A percentile compares a stretch with the other conserved stretches of the same genome.
Evolutionary conservation across 2,888 invertebrate species (phyloP).

Genomic region (Rutpela maculata): DNA sequence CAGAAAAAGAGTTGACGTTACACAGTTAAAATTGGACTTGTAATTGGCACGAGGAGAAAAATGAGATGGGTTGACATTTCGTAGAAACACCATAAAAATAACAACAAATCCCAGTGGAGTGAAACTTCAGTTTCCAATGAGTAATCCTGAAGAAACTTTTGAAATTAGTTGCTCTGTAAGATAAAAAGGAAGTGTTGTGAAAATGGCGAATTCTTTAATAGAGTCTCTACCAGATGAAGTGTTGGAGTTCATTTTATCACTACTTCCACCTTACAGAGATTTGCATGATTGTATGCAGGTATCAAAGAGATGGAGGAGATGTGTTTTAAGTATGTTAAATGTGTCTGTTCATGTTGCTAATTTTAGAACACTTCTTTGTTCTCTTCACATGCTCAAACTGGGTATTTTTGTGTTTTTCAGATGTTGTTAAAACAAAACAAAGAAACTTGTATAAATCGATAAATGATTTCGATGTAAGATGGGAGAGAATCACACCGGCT

Average conservation of each 20-base stretch:
- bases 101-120: slow-evolving; percentile 43
- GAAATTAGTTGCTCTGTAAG: slow-evolving; percentile 13
- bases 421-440: slow-evolving; percentile 85
- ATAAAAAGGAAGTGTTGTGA: slow-evolving; percentile 18
- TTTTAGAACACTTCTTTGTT: slow-evolving; percentile 54
- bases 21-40: background rate
- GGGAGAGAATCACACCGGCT: slow-evolving; percentile 80
- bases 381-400: background rate
- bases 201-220: slow-evolving; percentile 66
- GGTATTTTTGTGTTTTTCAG: slow-evolving; percentile 73
- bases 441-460: slow-evolving; percentile 86
- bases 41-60: background rate
- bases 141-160: slow-evolving; percentile 28
- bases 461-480: slow-evolving; percentile 84
- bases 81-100: slow-evolving; percentile 33
- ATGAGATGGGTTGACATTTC: slow-evolving; percentile 24
- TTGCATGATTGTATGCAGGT: slow-evolving; percentile 90
- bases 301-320: slow-evolving; percentile 89
- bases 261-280: slow-evolving; percentile 93
- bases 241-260: slow-evolving; percentile 91
- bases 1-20: background rate
- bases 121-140: slow-evolving; percentile 35
- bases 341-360: slow-evolving; percentile 52
- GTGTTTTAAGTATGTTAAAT: slow-evolving; percentile 85
- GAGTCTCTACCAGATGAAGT: slow-evolving; percentile 94